Evolutionary conservation across 2,888 invertebrate species (phyloP).

Genomic region (Elegia similella): DNA sequence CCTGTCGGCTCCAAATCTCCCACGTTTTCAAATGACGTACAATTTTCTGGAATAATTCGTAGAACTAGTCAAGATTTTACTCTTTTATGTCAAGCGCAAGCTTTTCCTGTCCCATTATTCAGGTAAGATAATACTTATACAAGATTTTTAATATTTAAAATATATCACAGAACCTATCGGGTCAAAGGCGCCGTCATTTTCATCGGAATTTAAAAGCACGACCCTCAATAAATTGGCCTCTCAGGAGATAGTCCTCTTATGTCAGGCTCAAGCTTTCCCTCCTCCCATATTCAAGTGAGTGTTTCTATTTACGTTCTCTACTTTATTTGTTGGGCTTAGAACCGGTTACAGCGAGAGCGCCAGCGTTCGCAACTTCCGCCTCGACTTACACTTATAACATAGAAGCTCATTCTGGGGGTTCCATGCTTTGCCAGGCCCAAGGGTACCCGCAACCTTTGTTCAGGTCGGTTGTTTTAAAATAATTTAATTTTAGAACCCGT

Average conservation of each 20-base stretch:
- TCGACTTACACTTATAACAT: conserved; percentile 75
- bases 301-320: conserved; percentile 23
- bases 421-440: conserved; percentile 80
- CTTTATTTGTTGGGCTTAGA: conserved; percentile 56
- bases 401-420: conserved; percentile 59
- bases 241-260: conserved; percentile 82
- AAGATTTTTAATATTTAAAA: not conserved
- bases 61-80: conserved; percentile 83
- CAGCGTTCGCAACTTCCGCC: conserved; percentile 76
- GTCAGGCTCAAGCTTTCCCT: conserved; percentile 86
- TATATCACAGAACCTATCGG: conserved; percentile 80
- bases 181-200: conserved; percentile 82
- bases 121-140: conserved; percentile 56
- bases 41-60: conserved; percentile 86
- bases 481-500: conserved; percentile 79
- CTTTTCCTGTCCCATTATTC: conserved; percentile 85
- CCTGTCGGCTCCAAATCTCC: conserved; percentile 88
- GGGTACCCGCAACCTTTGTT: conserved; percentile 84
- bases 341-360: conserved; percentile 74
- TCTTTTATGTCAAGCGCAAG: conserved; percentile 89
- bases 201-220: conserved; percentile 80
- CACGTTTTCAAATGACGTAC: conserved; percentile 85
- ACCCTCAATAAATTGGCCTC: conserved; percentile 78
- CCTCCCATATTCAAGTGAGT: conserved; percentile 86
- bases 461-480: conserved; percentile 77